Base-by-base conservation (phyloP, 2,113 vertebrate species). In the Bostrychus sinensis region DNA sequence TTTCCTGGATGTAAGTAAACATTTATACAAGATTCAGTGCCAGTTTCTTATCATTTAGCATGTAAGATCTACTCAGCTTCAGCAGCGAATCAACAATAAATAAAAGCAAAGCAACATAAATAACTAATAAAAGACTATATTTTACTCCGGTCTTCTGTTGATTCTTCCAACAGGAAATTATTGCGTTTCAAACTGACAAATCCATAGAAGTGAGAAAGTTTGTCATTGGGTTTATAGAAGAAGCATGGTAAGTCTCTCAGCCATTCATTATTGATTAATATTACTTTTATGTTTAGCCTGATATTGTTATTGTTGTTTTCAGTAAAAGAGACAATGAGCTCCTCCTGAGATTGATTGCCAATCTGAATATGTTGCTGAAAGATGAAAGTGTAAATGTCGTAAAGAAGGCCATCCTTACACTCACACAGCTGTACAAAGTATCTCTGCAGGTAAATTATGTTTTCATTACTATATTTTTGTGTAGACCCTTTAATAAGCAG, bases 351-450 rank as follows among this genome's bases (percentile, higher is more conserved):
- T 90, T 98, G 3, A 92, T 98, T 0, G 96, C 95, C 5, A 98
- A 98, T 81, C 89, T 98, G 45, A 97, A 98, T 89, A 96, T 98
- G 94, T 73, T 97, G 50, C 86, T 98, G 61, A 92, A 91, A 57
- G 96, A 98, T 0, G 96, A 98, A 26, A 97, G 96, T 0, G 96
- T 98, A 50, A 98, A 98, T 0, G 96, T 98, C 73, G 95, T 96
- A 55, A 98, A 98, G 76, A 96, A 95, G 12, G 94, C 94, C 73
- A 96, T 98, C 77, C 93, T 98, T 23, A 95, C 95, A 4, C 94
- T 98, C 89, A 97, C 96, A 0, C 96, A 98, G 84, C 92, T 98
- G 1, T 97, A 98, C 82, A 96, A 93, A 86, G 94, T 98, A 56
- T 92, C 96, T 7, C 85, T 98, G 36, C 95, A 98, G 95, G 95